These are phyloP conservation scores for Eueides isabella DNA, from an alignment of 1,140 invertebrate species.

Conservation along the genomic window DNA sequence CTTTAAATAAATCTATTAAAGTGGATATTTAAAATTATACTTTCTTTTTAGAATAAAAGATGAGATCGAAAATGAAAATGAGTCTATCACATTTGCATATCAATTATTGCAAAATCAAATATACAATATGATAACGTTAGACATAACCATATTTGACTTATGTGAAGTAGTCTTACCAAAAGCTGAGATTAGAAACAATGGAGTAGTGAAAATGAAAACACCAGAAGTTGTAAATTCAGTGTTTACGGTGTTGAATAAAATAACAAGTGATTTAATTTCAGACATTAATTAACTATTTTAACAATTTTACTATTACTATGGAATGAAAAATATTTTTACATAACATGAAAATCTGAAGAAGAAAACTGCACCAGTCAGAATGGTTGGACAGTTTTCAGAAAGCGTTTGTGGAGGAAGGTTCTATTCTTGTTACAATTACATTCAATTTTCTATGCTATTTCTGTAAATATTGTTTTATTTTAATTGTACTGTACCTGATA, in stretches of 20 bases:
- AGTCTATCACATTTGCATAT: constrained; percentile 55
- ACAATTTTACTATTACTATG: too few relatives aligned
- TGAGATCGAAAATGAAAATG: constrained; percentile 47
- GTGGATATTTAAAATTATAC: not conserved
- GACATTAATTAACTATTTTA: not conserved
- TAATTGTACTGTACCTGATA: not conserved
- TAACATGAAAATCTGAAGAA: too few relatives aligned
- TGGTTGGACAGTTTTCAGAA: too few relatives aligned
- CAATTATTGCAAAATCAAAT: constrained; percentile 68
- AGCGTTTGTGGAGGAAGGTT: too few relatives aligned
- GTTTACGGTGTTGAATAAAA: constrained; percentile 61
- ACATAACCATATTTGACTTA: constrained; percentile 62
- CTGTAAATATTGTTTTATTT: not conserved
- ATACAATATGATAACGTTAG: constrained; percentile 54
- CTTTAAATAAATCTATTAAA: too few relatives aligned
- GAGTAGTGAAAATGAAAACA: constrained; percentile 70
- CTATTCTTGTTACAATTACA: too few relatives aligned
- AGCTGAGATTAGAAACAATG: constrained; percentile 67
- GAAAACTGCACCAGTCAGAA: too few relatives aligned
- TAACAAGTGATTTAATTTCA: constrained; percentile 15
- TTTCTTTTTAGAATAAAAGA: constrained; percentile 58
- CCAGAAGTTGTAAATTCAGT: constrained; percentile 67
- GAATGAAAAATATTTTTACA: too few relatives aligned
- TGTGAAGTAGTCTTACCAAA: constrained; percentile 58
- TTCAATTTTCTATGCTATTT: too few relatives aligned